Percentiles rank a stretch among this genome's conserved stretches.
Conservation (phyloP, 2,888 invertebrate species). For the Calliopum simillimum region DNA sequence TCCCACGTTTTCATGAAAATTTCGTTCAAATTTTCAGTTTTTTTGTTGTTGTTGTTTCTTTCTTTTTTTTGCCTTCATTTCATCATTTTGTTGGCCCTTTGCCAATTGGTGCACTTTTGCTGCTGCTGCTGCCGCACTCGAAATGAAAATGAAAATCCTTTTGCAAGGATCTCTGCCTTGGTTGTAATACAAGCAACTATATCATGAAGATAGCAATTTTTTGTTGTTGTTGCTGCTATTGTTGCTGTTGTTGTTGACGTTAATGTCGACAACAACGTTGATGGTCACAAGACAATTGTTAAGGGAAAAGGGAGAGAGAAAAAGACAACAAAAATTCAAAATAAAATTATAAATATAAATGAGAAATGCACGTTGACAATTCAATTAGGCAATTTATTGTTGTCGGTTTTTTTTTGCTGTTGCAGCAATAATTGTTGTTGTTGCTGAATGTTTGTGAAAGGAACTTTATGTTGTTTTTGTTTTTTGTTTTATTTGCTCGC, state of each 20-base stretch:
- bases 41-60: too few relatives aligned
- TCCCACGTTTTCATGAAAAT: slow-evolving; percentile 42
- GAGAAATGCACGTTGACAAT: slow-evolving; percentile 36
- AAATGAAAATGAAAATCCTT: slow-evolving; percentile 10
- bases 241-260: slow-evolving; percentile 26
- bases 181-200: slow-evolving; percentile 11
- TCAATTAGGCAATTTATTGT: slow-evolving; percentile 36
- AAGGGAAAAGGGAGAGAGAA: background rate
- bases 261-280: slow-evolving; percentile 26
- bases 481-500: background rate
- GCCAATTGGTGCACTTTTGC: slow-evolving; percentile 42
- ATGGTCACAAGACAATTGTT: slow-evolving; percentile 8
- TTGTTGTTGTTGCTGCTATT: slow-evolving; percentile 21
- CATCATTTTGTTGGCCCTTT: slow-evolving; percentile 45
- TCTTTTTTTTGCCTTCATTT: slow-evolving; percentile 31
- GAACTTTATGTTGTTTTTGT: background rate
- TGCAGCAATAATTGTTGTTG: background rate
- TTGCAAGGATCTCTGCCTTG: slow-evolving; percentile 20
- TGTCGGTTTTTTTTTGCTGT: slow-evolving; percentile 23
- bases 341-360: slow-evolving; percentile 32
- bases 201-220: slow-evolving; percentile 16
- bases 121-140: slow-evolving; percentile 15
- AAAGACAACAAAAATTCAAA: slow-evolving; percentile 8
- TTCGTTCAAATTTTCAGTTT: slow-evolving; percentile 40
- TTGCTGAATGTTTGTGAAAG: background rate